Evolutionary conservation across 2,113 vertebrate genomes (phyloP), one percentile per base, ranked within the genome.

Genomic region (Picathartes gymnocephalus): DNA sequence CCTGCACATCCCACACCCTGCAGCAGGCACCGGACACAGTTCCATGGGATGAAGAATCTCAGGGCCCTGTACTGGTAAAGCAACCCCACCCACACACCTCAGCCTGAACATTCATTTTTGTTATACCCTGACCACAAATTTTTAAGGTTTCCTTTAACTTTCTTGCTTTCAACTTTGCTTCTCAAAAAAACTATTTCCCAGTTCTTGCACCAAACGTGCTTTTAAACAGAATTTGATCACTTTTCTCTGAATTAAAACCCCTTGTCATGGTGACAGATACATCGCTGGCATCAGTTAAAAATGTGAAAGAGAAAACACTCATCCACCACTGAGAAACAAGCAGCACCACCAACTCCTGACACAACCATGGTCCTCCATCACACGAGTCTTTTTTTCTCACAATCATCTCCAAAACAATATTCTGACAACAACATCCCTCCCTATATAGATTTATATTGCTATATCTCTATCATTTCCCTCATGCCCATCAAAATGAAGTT

Each of bases 401-500:
- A 1, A 65, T 61, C 80, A 81, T 69, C 80, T 95, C 92, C 90
- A 58, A 88, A 94, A 64, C 62, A 77, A 42, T 21, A 47, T 48
- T 66, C 90, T 65, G 51, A 86, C 86, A 95, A 69, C 85, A 73
- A 35, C 28, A 2, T 64, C 84, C 83, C 76, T 90, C 92, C 86
- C 74, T n/a, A 37, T 51, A 94, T 58, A 92, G 79, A 95, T 80
- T 69, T 56, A 45, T 79, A 87, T 86, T 76, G 89, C 93, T 89
- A 17, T 79, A 92, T 86, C 92, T 90, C 95, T 88, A 69, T 95
- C 93, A 95, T 95, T 94, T 95, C 83, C 88, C 93, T 93, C 51
- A 91, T 11, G 40, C 28, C 80, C 91, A 84, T 93, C 64, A 79
- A 92, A 90, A 68, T 2, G 2, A 92, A 95, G 95, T 94, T 88